Conservation (phyloP, 2,888 invertebrate genomes). For the Cheilosia vernalis region DNA sequence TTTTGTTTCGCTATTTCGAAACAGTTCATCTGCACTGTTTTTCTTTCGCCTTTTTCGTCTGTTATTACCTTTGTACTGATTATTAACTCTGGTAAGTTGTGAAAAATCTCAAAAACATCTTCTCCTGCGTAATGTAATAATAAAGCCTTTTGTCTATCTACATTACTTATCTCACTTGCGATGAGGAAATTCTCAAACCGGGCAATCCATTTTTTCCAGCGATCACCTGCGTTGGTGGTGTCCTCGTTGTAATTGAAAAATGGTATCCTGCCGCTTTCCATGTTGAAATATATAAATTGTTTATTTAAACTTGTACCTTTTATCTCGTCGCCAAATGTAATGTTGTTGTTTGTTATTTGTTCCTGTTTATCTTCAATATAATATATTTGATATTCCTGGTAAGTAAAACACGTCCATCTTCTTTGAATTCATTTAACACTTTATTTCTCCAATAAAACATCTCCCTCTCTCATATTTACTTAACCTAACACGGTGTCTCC, state of each 20-base stretch:
- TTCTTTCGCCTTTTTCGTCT: not conserved
- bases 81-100: not conserved
- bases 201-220: not conserved
- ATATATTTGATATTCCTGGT: too few relatives aligned
- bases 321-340: not conserved
- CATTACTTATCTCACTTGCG: not conserved
- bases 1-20: not conserved
- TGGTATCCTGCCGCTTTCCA: not conserved
- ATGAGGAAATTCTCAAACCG: not conserved
- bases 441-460: too few relatives aligned
- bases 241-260: not conserved
- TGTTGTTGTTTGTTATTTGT: not conserved
- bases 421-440: too few relatives aligned
- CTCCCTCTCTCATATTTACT: too few relatives aligned
- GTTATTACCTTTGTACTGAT: not conserved
- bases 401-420: too few relatives aligned
- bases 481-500: too few relatives aligned
- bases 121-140: not conserved
- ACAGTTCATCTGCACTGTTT: not conserved
- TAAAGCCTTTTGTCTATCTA: not conserved
- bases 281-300: not conserved
- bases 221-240: not conserved
- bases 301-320: not conserved
- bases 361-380: not conserved
- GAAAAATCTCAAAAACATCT: not conserved